Base-by-base conservation (phyloP, 2,797 vertebrate species). In the Xiphophorus birchmanni region DNA sequence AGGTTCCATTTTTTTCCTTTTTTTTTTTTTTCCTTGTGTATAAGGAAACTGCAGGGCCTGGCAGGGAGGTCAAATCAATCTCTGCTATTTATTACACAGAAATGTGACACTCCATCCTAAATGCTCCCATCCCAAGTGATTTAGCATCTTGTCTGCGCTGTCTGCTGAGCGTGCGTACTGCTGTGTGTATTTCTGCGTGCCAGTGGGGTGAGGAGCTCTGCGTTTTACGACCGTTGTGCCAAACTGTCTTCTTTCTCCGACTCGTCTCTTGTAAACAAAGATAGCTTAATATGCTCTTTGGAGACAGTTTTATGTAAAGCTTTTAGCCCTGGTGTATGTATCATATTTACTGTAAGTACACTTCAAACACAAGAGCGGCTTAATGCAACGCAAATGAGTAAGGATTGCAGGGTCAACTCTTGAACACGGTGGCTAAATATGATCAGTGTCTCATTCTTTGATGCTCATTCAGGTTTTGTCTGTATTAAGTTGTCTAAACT, bases 61-160 rank as follows among this genome's bases (percentile, higher is more conserved):
- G 93, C 96, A 95, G 96, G 96, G 96, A 97, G 97, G 97, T 96
- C 95, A 97, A 98, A 98, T 98, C 97, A 99, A 98, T 99, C 97
- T 93, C 83, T 97, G 97, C 97, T 97, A 96, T 99, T 99, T 99
- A 99, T 99, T 98, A 97, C 97, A 96, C 95, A 73, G 97, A 98
- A 99, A 99, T 96, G 96, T 96, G 97, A 98, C 97, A 97, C 97
- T 95, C 95, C 90, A 93, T 97, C 96, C 97, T 97, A 98, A 98
- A 97, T 96, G 95, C 95, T 96, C 95, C 95, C 86, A 95, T 98
- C 97, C 95, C 95, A 89, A 95, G 95, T 96, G 97, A 97, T 97
- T 98, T 97, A 97, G 94, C 88, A 94, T 93, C 84, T 88, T 93
- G 94, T 95, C 95, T 96, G 94, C 89, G 90, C 96, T 96, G 94